Percentiles rank a stretch among this genome's conserved stretches.
These are phyloP conservation scores for Urechis unicinctus DNA, from an alignment of 2,888 invertebrate species.

Conservation along the genomic window DNA sequence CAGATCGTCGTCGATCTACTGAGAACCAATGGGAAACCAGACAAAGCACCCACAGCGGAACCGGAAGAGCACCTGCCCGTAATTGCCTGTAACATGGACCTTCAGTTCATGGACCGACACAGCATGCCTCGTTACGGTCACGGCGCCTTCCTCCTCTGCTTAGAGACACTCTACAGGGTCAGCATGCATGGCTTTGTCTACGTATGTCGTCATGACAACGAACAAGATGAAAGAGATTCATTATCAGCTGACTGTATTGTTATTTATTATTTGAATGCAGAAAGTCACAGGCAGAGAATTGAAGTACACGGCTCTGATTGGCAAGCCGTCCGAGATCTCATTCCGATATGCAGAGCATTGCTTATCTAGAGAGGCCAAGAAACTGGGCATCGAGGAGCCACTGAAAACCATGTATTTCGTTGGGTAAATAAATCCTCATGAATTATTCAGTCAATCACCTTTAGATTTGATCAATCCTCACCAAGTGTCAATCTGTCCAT, in stretches of 20 bases:
- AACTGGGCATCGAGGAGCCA: conserved; percentile 37
- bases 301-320: conserved; percentile 42
- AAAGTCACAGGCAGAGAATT: conserved; percentile 46
- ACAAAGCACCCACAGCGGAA: conserved; percentile 25
- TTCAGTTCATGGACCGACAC: conserved; percentile 49
- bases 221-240: no score
- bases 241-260: no score
- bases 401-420: conserved; percentile 46
- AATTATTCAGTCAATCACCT: background rate
- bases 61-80: conserved; percentile 40
- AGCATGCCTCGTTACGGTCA: conserved; percentile 50
- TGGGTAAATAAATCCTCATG: conserved; percentile 33
- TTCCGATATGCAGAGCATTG: conserved; percentile 48
- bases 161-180: conserved; percentile 48
- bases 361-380: conserved; percentile 36
- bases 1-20: conserved; percentile 48
- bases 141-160: conserved; percentile 47
- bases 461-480: background rate
- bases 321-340: conserved; percentile 49
- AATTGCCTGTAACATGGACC: conserved; percentile 50
- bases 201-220: no score
- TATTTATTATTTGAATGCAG: no score
- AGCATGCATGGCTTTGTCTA: conserved; percentile 1
- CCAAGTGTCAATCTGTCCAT: no score
- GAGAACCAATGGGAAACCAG: conserved; percentile 45